Base-by-base conservation (phyloP, 2,797 vertebrate genomes). In the Eutrigla gurnardus region DNA sequence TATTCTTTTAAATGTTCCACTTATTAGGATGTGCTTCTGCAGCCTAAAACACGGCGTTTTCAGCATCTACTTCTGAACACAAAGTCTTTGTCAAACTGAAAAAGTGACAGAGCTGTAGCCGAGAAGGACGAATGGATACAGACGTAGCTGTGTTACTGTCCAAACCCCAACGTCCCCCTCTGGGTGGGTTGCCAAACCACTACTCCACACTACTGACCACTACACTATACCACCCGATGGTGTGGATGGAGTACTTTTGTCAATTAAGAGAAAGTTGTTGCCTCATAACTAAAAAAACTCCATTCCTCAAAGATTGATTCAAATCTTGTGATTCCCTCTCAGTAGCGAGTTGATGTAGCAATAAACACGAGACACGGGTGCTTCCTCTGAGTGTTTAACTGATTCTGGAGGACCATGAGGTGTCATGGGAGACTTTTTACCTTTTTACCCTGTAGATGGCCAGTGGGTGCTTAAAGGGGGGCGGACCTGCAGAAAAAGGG, bases 321-420 rank as follows among this genome's bases (percentile, higher is more conserved):
- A 80, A 69, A 69, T 75, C 55, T 81, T 65, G 43, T 65, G 45
- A 89, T 89, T 72, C 68, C 78, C 83, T 80, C 88, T 93, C 91
- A 94, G 93, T 94, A 95, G 94, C 93, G 65, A 89, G 91, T 87
- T 89, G 89, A 95, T 95, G 93, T 95, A 94, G 93, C 94, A 95
- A 87, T 90, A 87, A 92, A 86, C 73, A 80, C 59, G 25, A 79
- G 86, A 86, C 90, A 81, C 47, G 1, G 40, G 59, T 60, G 78
- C 83, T 87, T 90, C 84, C 87, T 88, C 71, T 40, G 69, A 75
- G 81, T 77, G 83, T 82, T 85, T 61, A 74, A 77, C 75, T 36
- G 25, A 83, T 84, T 85, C 75, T 80, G 77, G 79, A 68, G 84
- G 75, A 83, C 68, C 75, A 70, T 53, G 57, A 77, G 79, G 73